phyloP scores from a whole-genome alignment of 2,113 vertebrate species.

The Oncorhynchus kisutch region DNA sequence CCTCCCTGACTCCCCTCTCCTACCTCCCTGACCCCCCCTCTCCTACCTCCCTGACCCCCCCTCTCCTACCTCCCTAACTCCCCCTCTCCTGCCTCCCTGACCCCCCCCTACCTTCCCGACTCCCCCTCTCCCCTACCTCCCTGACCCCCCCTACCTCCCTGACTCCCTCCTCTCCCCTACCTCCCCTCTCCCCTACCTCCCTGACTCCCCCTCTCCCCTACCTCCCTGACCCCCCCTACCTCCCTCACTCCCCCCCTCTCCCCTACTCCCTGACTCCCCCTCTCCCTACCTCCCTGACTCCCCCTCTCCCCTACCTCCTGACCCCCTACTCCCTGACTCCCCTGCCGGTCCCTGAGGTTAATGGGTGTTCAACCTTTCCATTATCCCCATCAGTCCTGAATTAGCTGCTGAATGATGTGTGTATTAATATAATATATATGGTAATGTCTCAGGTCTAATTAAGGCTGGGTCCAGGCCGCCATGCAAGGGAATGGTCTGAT shows the following conservation, averaged over 20 bases:
- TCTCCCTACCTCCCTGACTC: neutral
- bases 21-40: constrained; percentile 28
- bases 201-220: neutral
- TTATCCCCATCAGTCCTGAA: constrained; percentile 99
- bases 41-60: neutral
- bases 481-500: constrained; percentile 99
- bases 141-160: constrained; percentile 34
- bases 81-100: constrained; percentile 22
- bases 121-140: neutral
- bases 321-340: constrained; percentile 77
- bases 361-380: constrained; percentile 99
- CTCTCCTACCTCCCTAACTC: constrained; percentile 35
- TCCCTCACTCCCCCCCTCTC: constrained; percentile 26
- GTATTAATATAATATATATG: constrained; percentile 99
- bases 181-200: neutral
- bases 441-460: constrained; percentile 99
- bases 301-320: constrained; percentile 22
- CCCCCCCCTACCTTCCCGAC: too few species aligned
- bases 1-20: neutral
- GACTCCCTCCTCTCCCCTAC: neutral
- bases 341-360: constrained; percentile 97
- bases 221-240: neutral
- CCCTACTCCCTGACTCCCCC: neutral
- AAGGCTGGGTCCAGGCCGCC: constrained; percentile 95
- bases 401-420: constrained; percentile 99